Base-by-base conservation (phyloP, 1,140 invertebrate species). In the Cyclargus thomasi region DNA sequence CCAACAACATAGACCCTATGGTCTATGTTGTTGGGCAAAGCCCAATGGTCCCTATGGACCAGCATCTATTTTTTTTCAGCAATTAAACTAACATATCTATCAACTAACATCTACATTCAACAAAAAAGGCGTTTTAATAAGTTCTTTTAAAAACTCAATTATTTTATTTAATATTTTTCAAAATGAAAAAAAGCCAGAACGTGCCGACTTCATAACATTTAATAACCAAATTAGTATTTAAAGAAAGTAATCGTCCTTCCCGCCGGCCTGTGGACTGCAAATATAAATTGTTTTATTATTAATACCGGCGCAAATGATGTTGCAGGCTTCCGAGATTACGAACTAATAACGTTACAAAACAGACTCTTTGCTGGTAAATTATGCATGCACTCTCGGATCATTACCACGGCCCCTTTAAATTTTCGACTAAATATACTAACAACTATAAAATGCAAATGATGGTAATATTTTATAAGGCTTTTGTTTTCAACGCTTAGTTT, bases 311-410 rank as follows among this genome's bases (percentile, higher is more conserved):
- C 79, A 80, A 88, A 86, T 88, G 85, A 90, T 86, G 83, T 79
- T 86, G 80, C 80, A 83, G 79, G 82, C 81, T 81, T 81, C 73
- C 83, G 83, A 88, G 88, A 90, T 88, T 90, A 86, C 84, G 75
- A 86, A 86, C 87, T 90, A 90, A 90, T 88, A 88, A 90, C 86
- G 84, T 90, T 86, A 90, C 85, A 85, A 85, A 90, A 86, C 86
- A 88, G 86, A 82, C 86, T 88, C 76, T 88, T 86, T 84, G 86
- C 79, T 78, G 81, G 76, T 88, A 88, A 90, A 90, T 90, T 90
- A 90, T 90, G 88, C 88, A 90, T 88, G 81, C 83, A 83, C 74
- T 90, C 79, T 80, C 88, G 88, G 85, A 83, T 88, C 88, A 90
- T 90, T 90, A 90, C 88, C 85, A 75, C 78, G 74, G 73, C 71